Conservation (phyloP, 1,140 invertebrate genomes). For the Scaptomyza graminum region DNA sequence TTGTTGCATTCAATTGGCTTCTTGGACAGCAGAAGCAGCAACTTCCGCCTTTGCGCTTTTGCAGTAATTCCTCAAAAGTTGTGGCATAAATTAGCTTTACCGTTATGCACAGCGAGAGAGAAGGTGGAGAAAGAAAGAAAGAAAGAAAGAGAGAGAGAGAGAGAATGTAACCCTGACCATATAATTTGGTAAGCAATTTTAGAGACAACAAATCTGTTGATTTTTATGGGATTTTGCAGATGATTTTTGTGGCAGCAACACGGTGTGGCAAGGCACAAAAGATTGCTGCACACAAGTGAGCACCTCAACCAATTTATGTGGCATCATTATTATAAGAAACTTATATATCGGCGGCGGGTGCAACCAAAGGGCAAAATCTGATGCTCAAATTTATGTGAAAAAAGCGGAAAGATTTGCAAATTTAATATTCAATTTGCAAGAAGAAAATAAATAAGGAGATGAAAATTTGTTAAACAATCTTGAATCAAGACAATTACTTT, state of each 20-base stretch:
- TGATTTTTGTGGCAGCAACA: no score
- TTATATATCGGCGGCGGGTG: not conserved
- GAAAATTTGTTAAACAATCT: no score
- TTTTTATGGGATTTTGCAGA: conserved; percentile 50
- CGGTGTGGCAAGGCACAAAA: conserved; percentile 36
- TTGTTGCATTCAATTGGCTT: conserved; percentile 72
- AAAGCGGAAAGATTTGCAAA: no score
- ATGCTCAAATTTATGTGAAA: no score
- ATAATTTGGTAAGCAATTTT: conserved; percentile 67
- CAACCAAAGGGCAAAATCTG: not conserved
- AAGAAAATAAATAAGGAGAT: no score
- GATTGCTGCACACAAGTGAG: conserved; percentile 19
- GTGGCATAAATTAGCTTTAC: conserved; percentile 71
- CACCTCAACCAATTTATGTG: conserved; percentile 33
- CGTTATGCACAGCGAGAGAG: conserved; percentile 39
- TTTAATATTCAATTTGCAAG: no score
- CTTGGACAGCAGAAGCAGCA: conserved; percentile 44
- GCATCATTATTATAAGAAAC: conserved; percentile 46
- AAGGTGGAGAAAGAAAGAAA: not conserved
- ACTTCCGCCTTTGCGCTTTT: conserved; percentile 66
- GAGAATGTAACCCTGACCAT: conserved; percentile 34
- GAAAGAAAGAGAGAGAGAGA: not conserved
- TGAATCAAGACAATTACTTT: no score
- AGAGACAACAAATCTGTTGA: conserved; percentile 41
- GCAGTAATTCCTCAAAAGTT: conserved; percentile 46